These are phyloP conservation scores for Hypena proboscidalis DNA, from an alignment of 2,888 invertebrate species.

Conservation along the genomic window DNA sequence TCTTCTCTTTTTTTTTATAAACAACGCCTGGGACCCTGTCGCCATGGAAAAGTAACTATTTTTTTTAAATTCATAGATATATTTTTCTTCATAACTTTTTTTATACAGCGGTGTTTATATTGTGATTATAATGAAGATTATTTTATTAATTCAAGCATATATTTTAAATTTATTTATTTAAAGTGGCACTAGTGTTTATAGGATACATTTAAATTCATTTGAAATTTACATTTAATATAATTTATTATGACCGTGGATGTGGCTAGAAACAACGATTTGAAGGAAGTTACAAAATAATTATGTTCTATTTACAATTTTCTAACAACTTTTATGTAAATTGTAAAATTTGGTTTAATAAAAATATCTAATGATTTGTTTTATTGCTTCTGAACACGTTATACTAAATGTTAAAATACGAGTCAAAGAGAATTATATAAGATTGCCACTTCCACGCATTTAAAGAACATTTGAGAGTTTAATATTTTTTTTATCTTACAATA, in stretches of 20 bases:
- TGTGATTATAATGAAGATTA: slow-evolving; percentile 29
- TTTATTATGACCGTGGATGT: slow-evolving; percentile 42
- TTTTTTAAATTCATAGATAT: slow-evolving; percentile 34
- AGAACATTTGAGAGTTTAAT: slow-evolving; percentile 11
- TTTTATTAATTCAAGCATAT: slow-evolving; percentile 31
- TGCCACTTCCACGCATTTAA: slow-evolving; percentile 11
- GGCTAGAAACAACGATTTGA: slow-evolving; percentile 17
- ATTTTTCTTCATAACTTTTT: slow-evolving; percentile 50
- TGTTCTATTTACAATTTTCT: slow-evolving; percentile 4
- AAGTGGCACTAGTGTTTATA: slow-evolving; percentile 42
- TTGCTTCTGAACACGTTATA: slow-evolving; percentile 1
- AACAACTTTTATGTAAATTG: slow-evolving; percentile 2
- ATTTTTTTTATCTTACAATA: slow-evolving; percentile 17
- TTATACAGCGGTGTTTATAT: slow-evolving; percentile 52
- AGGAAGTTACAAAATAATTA: neutral
- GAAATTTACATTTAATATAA: slow-evolving; percentile 30
- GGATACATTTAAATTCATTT: slow-evolving; percentile 39
- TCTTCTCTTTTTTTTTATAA: slow-evolving; percentile 41
- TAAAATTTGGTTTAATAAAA: slow-evolving; percentile 3
- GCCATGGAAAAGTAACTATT: slow-evolving; percentile 50
- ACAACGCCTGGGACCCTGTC: slow-evolving; percentile 51
- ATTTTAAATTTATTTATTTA: slow-evolving; percentile 30
- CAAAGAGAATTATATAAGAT: neutral
- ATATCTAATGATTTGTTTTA: neutral
- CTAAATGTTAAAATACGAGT: neutral